These are phyloP conservation scores for Caenorhabditis tropicalis DNA, from an alignment of 1,140 invertebrate genomes.

Conservation along the genomic window DNA sequence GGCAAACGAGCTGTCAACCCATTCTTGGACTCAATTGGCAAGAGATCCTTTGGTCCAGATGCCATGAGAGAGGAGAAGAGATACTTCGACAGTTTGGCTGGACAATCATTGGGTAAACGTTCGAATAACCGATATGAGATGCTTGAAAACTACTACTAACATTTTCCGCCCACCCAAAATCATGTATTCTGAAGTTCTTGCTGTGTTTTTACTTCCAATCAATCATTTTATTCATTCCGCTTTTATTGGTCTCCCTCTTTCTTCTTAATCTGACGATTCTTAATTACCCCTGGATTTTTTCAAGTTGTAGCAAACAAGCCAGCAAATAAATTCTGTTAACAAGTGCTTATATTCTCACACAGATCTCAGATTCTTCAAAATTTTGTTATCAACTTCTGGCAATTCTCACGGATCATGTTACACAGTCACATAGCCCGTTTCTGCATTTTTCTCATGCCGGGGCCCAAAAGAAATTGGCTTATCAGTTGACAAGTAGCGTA, in stretches of 20 bases:
- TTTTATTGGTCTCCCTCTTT: background rate
- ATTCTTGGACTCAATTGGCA: constrained; percentile 56
- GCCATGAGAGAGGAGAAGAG: constrained; percentile 5
- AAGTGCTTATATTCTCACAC: background rate
- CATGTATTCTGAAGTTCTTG: constrained; percentile 7
- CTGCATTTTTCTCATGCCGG: background rate
- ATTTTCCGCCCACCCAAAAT: background rate
- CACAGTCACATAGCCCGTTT: background rate
- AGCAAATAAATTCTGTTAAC: constrained; percentile 35
- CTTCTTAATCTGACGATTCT: background rate
- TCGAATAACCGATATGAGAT: constrained; percentile 24
- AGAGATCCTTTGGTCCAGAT: constrained; percentile 38
- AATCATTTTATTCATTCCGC: background rate
- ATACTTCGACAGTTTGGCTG: constrained; percentile 58
- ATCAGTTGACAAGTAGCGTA: background rate
- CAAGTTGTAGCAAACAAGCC: constrained; percentile 10
- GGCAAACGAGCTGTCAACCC: constrained; percentile 59
- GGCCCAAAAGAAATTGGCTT: background rate
- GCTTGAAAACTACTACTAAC: background rate
- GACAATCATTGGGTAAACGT: constrained; percentile 57
- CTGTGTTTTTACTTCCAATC: background rate
- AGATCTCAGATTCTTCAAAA: background rate
- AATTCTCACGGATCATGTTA: background rate
- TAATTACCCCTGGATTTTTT: background rate
- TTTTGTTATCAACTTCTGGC: background rate